A percentile compares a stretch with the other conserved stretches of the same genome.
phyloP scores from a whole-genome alignment of 2,888 invertebrate species.

The Noctuana brunneofusca region DNA sequence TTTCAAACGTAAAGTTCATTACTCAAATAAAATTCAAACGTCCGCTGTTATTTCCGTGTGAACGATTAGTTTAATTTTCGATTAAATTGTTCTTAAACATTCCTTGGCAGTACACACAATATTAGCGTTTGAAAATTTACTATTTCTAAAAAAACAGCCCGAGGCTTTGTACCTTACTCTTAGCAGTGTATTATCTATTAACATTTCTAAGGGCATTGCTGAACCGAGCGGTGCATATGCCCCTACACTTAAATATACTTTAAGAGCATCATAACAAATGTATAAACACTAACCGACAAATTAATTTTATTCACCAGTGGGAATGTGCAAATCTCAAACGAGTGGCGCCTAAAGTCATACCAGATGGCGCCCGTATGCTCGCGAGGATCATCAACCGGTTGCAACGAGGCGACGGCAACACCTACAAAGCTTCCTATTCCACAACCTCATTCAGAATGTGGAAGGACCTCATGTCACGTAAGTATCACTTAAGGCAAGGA shows the following conservation, averaged over 20 bases:
- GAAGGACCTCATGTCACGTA: slow-evolving; percentile 95
- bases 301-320: slow-evolving; percentile 49
- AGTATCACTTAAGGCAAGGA: slow-evolving; percentile 76
- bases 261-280: too few relatives aligned
- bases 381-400: slow-evolving; percentile 88
- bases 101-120: too few relatives aligned
- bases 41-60: background rate
- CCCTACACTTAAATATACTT: too few relatives aligned
- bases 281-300: too few relatives aligned
- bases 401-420: slow-evolving; percentile 85
- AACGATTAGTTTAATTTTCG: background rate
- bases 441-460: slow-evolving; percentile 88
- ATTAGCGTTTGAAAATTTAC: too few relatives aligned
- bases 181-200: too few relatives aligned
- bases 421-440: slow-evolving; percentile 86
- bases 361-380: slow-evolving; percentile 92
- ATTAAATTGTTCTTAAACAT: too few relatives aligned
- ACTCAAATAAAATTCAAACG: too few relatives aligned
- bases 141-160: too few relatives aligned
- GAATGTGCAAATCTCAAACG: slow-evolving; percentile 91
- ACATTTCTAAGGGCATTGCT: too few relatives aligned
- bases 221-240: too few relatives aligned
- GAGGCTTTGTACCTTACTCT: too few relatives aligned
- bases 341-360: slow-evolving; percentile 87
- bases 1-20: background rate